A percentile compares a stretch with the other conserved stretches of the same genome.
Conservation (phyloP, 2,113 vertebrate species). For the Fulmarus glacialis region DNA sequence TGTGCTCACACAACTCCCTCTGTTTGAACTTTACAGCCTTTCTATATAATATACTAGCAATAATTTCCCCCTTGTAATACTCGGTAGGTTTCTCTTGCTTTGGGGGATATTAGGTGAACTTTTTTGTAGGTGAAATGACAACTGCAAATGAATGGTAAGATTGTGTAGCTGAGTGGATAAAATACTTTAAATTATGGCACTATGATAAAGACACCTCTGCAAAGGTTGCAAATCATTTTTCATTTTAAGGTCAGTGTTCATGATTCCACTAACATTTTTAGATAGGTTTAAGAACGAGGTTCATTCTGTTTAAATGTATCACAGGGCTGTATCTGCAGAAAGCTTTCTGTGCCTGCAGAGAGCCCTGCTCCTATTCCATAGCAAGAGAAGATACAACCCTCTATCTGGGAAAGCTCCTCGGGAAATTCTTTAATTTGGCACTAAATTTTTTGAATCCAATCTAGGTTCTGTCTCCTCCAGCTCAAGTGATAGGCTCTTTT, state of each 20-base stretch:
- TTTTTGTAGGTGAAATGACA: slow-evolving; percentile 44
- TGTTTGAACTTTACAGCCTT: slow-evolving; percentile 27
- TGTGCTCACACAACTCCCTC: background rate
- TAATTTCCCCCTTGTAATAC: background rate
- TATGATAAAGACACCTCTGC: slow-evolving; percentile 47
- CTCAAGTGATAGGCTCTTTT: background rate
- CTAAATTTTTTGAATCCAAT: background rate
- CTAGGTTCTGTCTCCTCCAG: background rate
- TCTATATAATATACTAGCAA: background rate
- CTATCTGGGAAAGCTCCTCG: background rate
- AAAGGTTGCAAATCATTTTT: slow-evolving; percentile 66
- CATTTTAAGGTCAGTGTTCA: slow-evolving; percentile 57
- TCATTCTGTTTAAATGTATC: slow-evolving; percentile 37
- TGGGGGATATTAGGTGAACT: slow-evolving; percentile 44
- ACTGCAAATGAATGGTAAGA: slow-evolving; percentile 44
- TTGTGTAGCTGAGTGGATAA: slow-evolving; percentile 51
- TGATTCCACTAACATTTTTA: slow-evolving; percentile 56
- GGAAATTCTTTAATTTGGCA: background rate
- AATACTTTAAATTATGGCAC: slow-evolving; percentile 37
- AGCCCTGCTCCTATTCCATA: background rate
- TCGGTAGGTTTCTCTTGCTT: slow-evolving; percentile 29
- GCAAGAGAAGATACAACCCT: background rate
- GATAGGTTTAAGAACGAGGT: slow-evolving; percentile 31
- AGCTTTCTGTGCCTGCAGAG: background rate
- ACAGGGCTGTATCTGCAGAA: background rate